Percentiles rank a stretch among this genome's conserved stretches.
Conservation (phyloP, 2,113 vertebrate genomes). For the Uropsilus gracilis region DNA sequence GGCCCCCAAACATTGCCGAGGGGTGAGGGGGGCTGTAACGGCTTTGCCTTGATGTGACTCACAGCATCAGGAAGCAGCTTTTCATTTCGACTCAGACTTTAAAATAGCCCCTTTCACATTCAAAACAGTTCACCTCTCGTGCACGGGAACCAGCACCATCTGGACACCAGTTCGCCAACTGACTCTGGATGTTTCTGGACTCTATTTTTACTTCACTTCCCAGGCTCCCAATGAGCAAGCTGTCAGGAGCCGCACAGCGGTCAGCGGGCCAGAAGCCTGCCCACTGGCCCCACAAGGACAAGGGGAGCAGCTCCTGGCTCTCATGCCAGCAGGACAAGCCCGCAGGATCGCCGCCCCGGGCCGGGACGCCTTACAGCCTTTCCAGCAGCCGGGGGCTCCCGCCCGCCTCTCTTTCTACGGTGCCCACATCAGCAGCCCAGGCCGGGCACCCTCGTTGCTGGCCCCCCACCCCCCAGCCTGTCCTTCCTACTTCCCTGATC, state of each 20-base stretch:
- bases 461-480: not conserved
- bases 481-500: not conserved
- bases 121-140: constrained; percentile 43
- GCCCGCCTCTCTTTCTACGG: not conserved
- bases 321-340: not conserved
- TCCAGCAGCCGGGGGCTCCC: not conserved
- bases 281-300: not conserved
- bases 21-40: not conserved
- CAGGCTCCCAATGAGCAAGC: constrained; percentile 37
- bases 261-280: not conserved
- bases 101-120: constrained; percentile 61
- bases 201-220: constrained; percentile 59
- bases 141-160: constrained; percentile 62
- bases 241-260: not conserved
- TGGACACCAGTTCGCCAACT: constrained; percentile 42
- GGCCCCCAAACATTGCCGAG: not conserved
- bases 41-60: not conserved
- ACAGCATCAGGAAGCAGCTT: not conserved
- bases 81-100: constrained; percentile 16
- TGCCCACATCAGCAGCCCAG: not conserved
- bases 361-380: not conserved
- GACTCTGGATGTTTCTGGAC: constrained; percentile 43
- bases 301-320: not conserved
- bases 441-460: not conserved
- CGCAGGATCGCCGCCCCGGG: fast-evolving